phyloP scores from a whole-genome alignment of 2,888 invertebrate genomes.

The Ceriagrion tenellum region DNA sequence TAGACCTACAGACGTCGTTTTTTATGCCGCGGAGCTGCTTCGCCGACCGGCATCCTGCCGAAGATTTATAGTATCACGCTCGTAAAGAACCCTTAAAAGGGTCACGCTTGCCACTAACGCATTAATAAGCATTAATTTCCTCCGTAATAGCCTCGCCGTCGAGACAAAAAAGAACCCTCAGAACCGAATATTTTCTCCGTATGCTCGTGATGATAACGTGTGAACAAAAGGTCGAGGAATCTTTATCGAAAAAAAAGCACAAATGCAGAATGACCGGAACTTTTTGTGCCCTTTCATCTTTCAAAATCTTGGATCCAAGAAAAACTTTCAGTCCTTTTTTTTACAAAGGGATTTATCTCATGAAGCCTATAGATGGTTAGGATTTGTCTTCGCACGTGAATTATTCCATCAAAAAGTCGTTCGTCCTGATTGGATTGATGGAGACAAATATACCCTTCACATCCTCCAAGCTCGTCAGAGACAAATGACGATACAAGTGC shows the following conservation, averaged over 20 bases:
- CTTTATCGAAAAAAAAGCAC: neutral
- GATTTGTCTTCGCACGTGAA: neutral
- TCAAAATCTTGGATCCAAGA: neutral
- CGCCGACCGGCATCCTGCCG: neutral
- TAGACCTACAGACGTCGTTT: neutral
- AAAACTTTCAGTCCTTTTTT: neutral
- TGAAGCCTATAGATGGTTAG: neutral
- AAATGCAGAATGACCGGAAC: neutral
- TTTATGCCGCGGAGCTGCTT: neutral
- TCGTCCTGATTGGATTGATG: neutral
- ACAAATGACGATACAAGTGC: neutral
- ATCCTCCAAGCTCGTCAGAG: neutral
- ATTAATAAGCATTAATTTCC: slow-evolving; percentile 50
- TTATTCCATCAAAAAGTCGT: neutral
- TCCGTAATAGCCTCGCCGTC: neutral
- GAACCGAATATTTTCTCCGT: neutral
- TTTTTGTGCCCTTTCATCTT: neutral
- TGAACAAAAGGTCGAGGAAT: slow-evolving; percentile 41
- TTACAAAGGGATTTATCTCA: neutral
- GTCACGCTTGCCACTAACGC: slow-evolving; percentile 44
- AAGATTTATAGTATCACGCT: slow-evolving; percentile 56
- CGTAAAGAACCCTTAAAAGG: slow-evolving; percentile 52
- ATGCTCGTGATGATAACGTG: neutral
- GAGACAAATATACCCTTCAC: neutral
- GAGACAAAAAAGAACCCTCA: slow-evolving; percentile 37